Conservation (phyloP, 2,888 invertebrate genomes). For the Pemphredon lugubris region DNA sequence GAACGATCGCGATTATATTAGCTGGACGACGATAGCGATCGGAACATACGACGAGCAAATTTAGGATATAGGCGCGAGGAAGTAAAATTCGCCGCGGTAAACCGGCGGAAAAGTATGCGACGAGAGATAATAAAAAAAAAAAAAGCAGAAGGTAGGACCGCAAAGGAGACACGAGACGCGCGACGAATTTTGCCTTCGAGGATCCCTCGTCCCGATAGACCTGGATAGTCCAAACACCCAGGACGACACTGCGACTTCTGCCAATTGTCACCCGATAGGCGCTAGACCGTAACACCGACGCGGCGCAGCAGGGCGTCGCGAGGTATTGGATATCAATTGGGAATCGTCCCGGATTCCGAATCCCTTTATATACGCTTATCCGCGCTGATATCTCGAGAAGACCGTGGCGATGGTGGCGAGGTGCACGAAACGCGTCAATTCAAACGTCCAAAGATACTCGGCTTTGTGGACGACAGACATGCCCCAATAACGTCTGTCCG, state of each 20-base stretch:
- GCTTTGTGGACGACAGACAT: constrained; percentile 56
- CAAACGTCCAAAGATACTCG: constrained; percentile 58
- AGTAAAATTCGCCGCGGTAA: no score
- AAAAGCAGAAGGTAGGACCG: no score
- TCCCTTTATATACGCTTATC: constrained; percentile 65
- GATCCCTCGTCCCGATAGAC: no score
- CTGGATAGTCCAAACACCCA: no score
- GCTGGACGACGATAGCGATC: no score
- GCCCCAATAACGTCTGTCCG: constrained; percentile 71
- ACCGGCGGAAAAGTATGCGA: no score
- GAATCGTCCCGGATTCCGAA: constrained; percentile 51
- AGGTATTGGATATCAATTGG: constrained; percentile 63
- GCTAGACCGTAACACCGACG: constrained; percentile 23
- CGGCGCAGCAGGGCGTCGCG: constrained; percentile 17
- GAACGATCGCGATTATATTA: neutral
- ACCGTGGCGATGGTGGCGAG: constrained; percentile 33
- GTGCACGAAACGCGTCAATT: constrained; percentile 75
- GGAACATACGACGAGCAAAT: no score
- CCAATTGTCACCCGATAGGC: constrained; percentile 38
- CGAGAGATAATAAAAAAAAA: no score
- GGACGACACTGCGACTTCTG: neutral
- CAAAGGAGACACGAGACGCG: no score
- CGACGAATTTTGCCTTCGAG: no score
- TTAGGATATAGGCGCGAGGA: no score
- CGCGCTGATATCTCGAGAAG: constrained; percentile 53